Evolutionary conservation across 1,140 invertebrate species (phyloP).

Genomic region (Formica exsecta): DNA sequence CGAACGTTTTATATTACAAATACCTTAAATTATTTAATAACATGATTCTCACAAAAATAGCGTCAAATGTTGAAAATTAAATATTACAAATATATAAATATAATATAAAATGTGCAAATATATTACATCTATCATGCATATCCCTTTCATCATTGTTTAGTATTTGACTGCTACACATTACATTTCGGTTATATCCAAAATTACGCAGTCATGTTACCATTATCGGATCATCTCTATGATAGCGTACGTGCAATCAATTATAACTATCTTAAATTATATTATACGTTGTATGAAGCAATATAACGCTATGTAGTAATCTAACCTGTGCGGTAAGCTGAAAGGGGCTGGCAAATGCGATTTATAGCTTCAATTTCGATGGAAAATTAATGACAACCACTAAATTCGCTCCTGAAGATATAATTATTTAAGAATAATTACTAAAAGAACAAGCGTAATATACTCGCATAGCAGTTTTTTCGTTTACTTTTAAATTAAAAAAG

Average conservation of each 20-base stretch:
- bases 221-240: neutral
- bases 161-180: neutral
- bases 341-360: slow-evolving; percentile 20
- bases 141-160: slow-evolving; percentile 9
- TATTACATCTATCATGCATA: slow-evolving; percentile 29
- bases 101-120: slow-evolving; percentile 4
- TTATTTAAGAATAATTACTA: slow-evolving; percentile 10
- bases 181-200: neutral
- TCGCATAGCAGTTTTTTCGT: neutral
- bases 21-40: neutral
- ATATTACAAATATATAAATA: neutral
- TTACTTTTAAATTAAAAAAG: neutral
- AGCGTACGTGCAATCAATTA: slow-evolving; percentile 23
- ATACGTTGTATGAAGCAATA: slow-evolving; percentile 1
- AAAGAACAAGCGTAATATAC: neutral
- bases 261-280: slow-evolving; percentile 47
- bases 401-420: neutral
- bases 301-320: slow-evolving; percentile 18
- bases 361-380: neutral
- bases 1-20: neutral
- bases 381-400: slow-evolving; percentile 42
- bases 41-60: neutral
- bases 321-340: slow-evolving; percentile 19
- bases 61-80: slow-evolving; percentile 2
- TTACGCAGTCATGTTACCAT: slow-evolving; percentile 7